These are phyloP conservation scores for Drosophila simulans DNA, from an alignment of 1,140 invertebrate species.

Conservation along the genomic window DNA sequence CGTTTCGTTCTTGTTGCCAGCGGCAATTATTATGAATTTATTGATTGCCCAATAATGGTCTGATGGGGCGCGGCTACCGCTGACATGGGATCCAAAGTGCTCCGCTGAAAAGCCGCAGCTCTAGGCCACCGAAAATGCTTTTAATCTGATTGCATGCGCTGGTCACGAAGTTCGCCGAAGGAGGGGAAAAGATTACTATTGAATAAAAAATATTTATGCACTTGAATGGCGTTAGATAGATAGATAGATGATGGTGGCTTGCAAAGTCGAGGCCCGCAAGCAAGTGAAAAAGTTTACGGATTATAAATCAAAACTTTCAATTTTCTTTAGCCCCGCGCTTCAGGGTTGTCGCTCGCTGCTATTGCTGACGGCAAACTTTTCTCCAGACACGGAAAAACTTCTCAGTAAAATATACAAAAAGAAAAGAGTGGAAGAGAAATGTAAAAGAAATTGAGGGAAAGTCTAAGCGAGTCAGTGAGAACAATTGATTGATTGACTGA, in stretches of 20 bases:
- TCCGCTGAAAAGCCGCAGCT: constrained; percentile 9
- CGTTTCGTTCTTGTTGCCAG: constrained; percentile 38
- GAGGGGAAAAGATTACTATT: constrained; percentile 30
- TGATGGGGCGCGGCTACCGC: constrained; percentile 28
- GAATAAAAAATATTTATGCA: constrained; percentile 78
- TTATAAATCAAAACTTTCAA: constrained; percentile 83
- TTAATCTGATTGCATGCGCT: constrained; percentile 76
- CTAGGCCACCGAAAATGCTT: constrained; percentile 64
- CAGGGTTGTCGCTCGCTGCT: constrained; percentile 39
- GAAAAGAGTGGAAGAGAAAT: not conserved
- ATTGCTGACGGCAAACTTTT: constrained; percentile 68
- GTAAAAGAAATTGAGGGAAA: constrained; percentile 1
- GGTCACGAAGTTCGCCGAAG: constrained; percentile 55
- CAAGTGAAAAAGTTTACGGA: constrained; percentile 69
- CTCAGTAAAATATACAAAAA: constrained; percentile 6
- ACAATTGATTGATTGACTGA: constrained; percentile 76
- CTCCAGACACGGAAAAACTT: constrained; percentile 48
- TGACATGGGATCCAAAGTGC: constrained; percentile 15
- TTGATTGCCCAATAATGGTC: constrained; percentile 70
- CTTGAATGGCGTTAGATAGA: constrained; percentile 73
- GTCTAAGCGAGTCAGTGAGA: constrained; percentile 42
- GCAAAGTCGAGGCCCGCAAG: constrained; percentile 10
- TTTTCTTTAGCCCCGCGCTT: constrained; percentile 60
- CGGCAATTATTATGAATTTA: constrained; percentile 82
- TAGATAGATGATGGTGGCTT: constrained; percentile 28